Conservation (phyloP, 2,113 vertebrate genomes). For the Nymphicus hollandicus region DNA sequence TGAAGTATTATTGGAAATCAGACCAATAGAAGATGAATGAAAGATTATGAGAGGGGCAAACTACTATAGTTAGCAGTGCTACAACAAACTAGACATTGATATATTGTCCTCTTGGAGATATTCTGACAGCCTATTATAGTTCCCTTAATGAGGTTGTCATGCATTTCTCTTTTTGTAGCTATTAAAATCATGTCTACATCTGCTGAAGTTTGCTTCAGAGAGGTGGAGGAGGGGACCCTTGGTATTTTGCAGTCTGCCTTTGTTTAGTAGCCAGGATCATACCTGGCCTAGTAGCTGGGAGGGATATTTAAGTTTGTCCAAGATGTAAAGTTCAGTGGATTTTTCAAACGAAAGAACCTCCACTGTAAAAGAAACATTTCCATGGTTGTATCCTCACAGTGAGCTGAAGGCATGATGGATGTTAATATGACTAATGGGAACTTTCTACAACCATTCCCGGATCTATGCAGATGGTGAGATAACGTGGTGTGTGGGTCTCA, state of each 20-base stretch:
- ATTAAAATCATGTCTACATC: slow-evolving; percentile 80
- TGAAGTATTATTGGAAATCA: slow-evolving; percentile 69
- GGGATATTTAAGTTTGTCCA: background rate
- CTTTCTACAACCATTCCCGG: background rate
- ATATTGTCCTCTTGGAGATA: slow-evolving; percentile 71
- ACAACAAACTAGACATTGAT: slow-evolving; percentile 75
- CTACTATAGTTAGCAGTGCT: slow-evolving; percentile 58
- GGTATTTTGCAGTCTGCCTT: background rate
- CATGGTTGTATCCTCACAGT: background rate
- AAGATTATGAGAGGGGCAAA: slow-evolving; percentile 62
- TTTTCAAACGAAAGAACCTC: slow-evolving; percentile 21
- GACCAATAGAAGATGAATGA: slow-evolving; percentile 72
- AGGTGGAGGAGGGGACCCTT: background rate
- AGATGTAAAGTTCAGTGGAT: background rate
- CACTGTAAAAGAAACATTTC: slow-evolving; percentile 25
- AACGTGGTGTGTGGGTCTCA: slow-evolving; percentile 41
- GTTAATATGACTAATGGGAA: slow-evolving; percentile 47
- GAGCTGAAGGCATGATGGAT: slow-evolving; percentile 57
- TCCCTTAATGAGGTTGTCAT: slow-evolving; percentile 79
- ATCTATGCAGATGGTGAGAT: slow-evolving; percentile 51
- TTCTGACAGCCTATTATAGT: slow-evolving; percentile 71
- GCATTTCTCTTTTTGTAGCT: slow-evolving; percentile 76
- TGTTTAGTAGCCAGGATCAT: background rate
- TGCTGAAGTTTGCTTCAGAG: slow-evolving; percentile 70
- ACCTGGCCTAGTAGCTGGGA: background rate